phyloP scores from a whole-genome alignment of 2,113 vertebrate species.

The crab-eating macaque (Macaca fascicularis) region DNA sequence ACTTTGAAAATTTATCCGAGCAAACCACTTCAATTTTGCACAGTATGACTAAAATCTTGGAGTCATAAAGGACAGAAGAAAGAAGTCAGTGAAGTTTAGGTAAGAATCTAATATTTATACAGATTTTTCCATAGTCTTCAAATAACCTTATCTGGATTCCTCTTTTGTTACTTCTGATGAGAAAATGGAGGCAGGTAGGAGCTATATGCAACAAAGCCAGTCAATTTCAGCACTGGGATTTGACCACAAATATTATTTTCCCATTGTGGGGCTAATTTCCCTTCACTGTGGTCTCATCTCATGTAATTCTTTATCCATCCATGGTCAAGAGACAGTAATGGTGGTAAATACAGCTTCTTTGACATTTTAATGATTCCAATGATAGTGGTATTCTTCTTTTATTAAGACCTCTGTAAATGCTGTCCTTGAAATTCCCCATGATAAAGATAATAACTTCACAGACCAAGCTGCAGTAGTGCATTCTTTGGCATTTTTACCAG shows the following conservation, averaged over 20 bases:
- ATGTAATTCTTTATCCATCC: background rate
- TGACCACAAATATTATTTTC: background rate
- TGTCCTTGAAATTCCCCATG: background rate
- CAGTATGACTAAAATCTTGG: background rate
- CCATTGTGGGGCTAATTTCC: background rate
- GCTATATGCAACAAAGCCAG: background rate
- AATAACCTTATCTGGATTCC: background rate
- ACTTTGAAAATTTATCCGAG: conserved; percentile 7
- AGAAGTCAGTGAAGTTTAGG: background rate
- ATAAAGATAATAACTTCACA: background rate
- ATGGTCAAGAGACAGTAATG: background rate
- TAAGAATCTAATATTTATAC: background rate
- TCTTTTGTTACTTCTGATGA: conserved; percentile 32
- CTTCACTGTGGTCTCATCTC: background rate
- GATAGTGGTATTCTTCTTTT: background rate
- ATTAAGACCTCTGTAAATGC: background rate
- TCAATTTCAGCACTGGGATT: background rate
- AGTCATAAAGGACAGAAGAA: background rate
- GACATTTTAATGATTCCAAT: background rate
- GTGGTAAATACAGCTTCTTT: background rate
- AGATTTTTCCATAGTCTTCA: background rate
- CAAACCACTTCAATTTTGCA: background rate
- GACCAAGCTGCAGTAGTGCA: background rate
- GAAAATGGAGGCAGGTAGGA: background rate
- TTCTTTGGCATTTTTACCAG: background rate